These are phyloP conservation scores for Pogoniulus pusillus DNA, from an alignment of 2,797 vertebrate species.

Conservation along the genomic window DNA sequence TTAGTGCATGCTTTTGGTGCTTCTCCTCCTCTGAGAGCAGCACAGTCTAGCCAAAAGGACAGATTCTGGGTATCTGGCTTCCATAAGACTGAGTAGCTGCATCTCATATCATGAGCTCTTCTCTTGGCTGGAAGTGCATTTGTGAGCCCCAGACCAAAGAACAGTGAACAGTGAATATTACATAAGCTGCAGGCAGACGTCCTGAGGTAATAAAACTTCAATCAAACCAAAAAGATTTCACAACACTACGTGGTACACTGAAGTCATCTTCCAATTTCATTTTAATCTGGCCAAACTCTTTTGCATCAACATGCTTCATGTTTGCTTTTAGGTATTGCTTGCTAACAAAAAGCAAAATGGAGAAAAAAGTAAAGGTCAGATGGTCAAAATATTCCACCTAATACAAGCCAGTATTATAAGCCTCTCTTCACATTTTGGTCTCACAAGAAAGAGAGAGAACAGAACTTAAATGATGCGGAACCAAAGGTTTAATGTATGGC, in stretches of 20 bases:
- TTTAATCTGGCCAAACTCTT: constrained; percentile 44
- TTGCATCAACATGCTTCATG: not conserved
- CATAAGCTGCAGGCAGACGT: constrained; percentile 21
- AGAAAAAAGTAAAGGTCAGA: not conserved
- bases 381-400: constrained; percentile 19
- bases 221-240: constrained; percentile 65
- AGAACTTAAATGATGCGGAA: constrained; percentile 22
- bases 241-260: constrained; percentile 10
- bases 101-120: constrained; percentile 16
- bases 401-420: not conserved
- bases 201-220: constrained; percentile 57
- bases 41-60: not conserved
- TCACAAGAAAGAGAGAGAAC: not conserved
- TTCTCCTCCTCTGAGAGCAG: not conserved
- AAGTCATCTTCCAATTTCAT: constrained; percentile 48
- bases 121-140: not conserved
- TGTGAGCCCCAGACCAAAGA: constrained; percentile 42
- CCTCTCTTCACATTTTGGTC: not conserved
- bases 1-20: not conserved
- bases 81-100: not conserved
- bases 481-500: constrained; percentile 44
- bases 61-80: constrained; percentile 24
- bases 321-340: constrained; percentile 56
- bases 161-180: constrained; percentile 40
- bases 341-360: not conserved